Base-by-base conservation (phyloP, 2,113 vertebrate genomes). In the Emydocephalus ijimae region DNA sequence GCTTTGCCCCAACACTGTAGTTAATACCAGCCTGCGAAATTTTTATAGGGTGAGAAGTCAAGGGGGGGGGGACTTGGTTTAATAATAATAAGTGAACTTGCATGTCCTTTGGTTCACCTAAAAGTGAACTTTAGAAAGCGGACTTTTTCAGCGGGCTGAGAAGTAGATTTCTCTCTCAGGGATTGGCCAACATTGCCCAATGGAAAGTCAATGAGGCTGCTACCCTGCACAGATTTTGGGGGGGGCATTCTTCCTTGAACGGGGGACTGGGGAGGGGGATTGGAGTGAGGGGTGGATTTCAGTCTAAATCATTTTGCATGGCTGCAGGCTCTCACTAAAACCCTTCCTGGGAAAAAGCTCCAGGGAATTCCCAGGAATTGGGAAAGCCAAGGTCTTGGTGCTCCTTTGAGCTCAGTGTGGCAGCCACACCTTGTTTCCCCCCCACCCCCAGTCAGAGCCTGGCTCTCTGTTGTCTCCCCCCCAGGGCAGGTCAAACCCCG, bases 11-110 rank as follows among this genome's bases (percentile, higher is more conserved):
- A 52, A 96, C 95, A 21, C 18, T 81, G 34, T 3, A 91, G 90
- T 95, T 97, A 96, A 95, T 95, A 96, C 96, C 96, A 96, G 91
- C 34, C 95, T 85, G 89, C 61, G 55, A 85, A 81, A 87, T 89
- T 91, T 69, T 56, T 26, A 26, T 94, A 89, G 91, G 59, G 92
- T 10, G n/a, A 43, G 24, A 23, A 45, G 29, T 21, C n/a, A 8
- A 26, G 10, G 6, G 6, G n/a, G 74, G 54, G 64, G 52, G 0
- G 9, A 29, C 34, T 10, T 50, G 34, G 34, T 81, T 81, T 81
- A 20, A 81, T 81, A 81, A 0, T 43, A 43, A 43, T 45, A 45
- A 8, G 21, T 12, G 4, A 23, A 52, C 14, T 50, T 18, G 39
- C 18, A 3, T 10, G 29, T 94, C 34, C 29, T 81, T 94, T 92